Evolutionary conservation across 2,113 vertebrate species (phyloP), one percentile per base, ranked within the genome.

Genomic region (Myocastor coypus): DNA sequence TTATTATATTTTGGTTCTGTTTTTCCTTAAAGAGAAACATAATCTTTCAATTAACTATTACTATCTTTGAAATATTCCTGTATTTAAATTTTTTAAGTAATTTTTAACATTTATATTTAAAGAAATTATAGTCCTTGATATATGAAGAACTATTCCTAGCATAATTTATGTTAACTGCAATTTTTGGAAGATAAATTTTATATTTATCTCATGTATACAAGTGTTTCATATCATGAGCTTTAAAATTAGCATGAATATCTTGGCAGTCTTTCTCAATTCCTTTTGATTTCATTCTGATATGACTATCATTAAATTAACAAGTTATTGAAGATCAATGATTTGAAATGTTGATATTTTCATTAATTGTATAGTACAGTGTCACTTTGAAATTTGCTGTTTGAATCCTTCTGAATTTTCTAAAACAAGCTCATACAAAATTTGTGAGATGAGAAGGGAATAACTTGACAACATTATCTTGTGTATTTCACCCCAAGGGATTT

Each of bases 361-460:
- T 66, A 88, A 40, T 92, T 77, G 61, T 82, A 85, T 92, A 88
- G 46, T 28, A 66, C 42, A 85, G 30, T 83, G 42, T 91, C 26
- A 91, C 68, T 97, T 95, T 73, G 8, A 83, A 91, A 93, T 87
- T 89, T 88, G 5, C 16, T 91, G 3, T 83, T 84, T 85, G 34
- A 95, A 86, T 7, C 10, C 57, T 87, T 90, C 52, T 95, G 50
- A 42, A 55, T 66, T 94, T 92, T 82, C 55, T 69, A 40, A 95
- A 96, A 95, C 77, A 87, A 85, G 46, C 7, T 95, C 42, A 73
- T 80, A 91, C 71, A 77, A 89, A 95, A 83, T 87, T 85, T 93
- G 71, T 96, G 75, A 95, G 50, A 57, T 73, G 91, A 2, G 91
- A 87, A 73, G 16, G 24, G 71, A 92, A 69, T 82, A 82, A 80